Evolutionary conservation across 2,797 vertebrate species (phyloP).

Genomic region (Parauchenoglanis ngamensis): DNA sequence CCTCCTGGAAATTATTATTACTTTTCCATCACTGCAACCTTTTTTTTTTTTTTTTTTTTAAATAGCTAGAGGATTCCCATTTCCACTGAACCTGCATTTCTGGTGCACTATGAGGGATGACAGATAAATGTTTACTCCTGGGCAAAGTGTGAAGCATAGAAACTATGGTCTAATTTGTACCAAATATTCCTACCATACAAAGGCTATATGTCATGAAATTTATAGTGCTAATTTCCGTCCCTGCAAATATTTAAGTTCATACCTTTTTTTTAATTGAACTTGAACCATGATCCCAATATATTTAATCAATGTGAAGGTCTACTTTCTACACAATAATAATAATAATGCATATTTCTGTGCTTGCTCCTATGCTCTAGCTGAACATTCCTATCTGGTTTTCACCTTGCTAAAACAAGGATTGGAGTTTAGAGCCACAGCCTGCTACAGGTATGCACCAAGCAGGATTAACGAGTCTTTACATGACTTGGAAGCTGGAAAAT

Average conservation of each 20-base stretch:
- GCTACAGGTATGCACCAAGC: conserved; percentile 14
- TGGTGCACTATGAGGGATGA: background rate
- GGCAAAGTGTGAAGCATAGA: background rate
- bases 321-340: background rate
- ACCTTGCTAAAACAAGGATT: background rate
- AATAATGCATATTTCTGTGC: background rate
- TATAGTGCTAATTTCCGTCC: background rate
- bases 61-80: background rate
- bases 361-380: background rate
- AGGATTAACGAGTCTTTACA: background rate
- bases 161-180: background rate
- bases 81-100: background rate
- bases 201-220: background rate
- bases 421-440: background rate
- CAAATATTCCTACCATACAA: background rate
- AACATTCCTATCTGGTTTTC: background rate
- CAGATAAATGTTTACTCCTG: background rate
- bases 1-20: too few relatives aligned
- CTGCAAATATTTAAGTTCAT: background rate
- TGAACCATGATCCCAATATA: too few relatives aligned
- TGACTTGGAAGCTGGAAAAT: background rate
- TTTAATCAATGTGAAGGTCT: background rate
- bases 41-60: background rate
- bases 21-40: background rate
- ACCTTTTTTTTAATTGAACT: background rate